A percentile compares a stretch with the other conserved stretches of the same genome.
These are phyloP conservation scores for Notolepis coatsorum DNA, from an alignment of 2,797 vertebrate genomes.

Conservation along the genomic window DNA sequence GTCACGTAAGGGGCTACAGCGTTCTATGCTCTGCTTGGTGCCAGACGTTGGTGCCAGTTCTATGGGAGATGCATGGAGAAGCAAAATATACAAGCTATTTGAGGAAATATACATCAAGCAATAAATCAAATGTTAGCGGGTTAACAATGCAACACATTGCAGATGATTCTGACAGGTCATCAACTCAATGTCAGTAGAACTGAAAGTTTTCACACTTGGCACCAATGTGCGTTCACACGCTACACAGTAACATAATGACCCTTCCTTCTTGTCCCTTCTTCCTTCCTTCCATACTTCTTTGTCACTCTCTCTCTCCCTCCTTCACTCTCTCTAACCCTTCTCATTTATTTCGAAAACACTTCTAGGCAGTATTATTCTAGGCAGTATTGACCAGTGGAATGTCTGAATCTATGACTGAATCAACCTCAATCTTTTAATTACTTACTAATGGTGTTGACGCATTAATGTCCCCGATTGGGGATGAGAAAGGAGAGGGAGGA, in stretches of 20 bases:
- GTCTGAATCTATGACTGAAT: slow-evolving; percentile 26
- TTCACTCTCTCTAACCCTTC: background rate
- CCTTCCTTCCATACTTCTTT: background rate
- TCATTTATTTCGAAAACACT: slow-evolving; percentile 16
- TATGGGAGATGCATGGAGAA: too few species aligned
- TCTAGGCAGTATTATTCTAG: slow-evolving; percentile 6
- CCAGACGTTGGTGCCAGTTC: too few species aligned
- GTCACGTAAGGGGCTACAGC: too few species aligned
- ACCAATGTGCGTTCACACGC: too few species aligned
- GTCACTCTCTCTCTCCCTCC: background rate
- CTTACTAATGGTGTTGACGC: slow-evolving; percentile 52
- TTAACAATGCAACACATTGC: too few species aligned
- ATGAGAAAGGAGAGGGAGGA: background rate
- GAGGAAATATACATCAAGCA: too few species aligned
- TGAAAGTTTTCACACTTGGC: too few species aligned
- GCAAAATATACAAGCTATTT: too few species aligned
- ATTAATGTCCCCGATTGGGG: slow-evolving; percentile 21
- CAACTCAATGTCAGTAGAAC: background rate
- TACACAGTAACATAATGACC: too few species aligned
- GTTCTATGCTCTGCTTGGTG: too few species aligned
- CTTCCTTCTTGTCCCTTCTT: slow-evolving; percentile 3
- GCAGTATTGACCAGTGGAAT: slow-evolving; percentile 5
- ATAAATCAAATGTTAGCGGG: too few species aligned
- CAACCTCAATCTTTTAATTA: slow-evolving; percentile 54
- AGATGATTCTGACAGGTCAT: too few species aligned